Conservation (phyloP, 1,140 invertebrate species). For the Leptonema lineaticorne region DNA sequence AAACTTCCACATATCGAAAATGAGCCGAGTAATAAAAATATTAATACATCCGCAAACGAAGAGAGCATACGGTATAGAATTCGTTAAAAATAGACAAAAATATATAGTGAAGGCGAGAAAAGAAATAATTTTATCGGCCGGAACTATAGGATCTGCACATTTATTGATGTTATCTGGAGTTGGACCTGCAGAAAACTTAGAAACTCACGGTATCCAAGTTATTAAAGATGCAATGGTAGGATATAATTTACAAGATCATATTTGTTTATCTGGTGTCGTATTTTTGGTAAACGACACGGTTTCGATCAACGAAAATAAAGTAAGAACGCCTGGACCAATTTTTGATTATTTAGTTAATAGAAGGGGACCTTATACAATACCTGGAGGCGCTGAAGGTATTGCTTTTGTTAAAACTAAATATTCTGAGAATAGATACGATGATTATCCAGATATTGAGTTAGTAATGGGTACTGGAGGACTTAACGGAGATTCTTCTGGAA, state of each 20-base stretch:
- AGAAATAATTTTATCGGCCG: slow-evolving; percentile 71
- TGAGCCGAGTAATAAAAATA: slow-evolving; percentile 67
- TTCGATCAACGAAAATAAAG: slow-evolving; percentile 53
- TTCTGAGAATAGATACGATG: slow-evolving; percentile 44
- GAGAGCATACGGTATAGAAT: slow-evolving; percentile 67
- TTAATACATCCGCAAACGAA: slow-evolving; percentile 63
- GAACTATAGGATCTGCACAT: slow-evolving; percentile 71
- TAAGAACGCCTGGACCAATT: slow-evolving; percentile 55
- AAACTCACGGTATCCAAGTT: slow-evolving; percentile 54
- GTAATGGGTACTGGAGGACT: slow-evolving; percentile 72
- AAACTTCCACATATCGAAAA: slow-evolving; percentile 72
- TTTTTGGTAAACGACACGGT: slow-evolving; percentile 67
- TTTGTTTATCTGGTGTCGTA: slow-evolving; percentile 67
- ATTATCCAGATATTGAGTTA: slow-evolving; percentile 75
- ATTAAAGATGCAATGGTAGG: slow-evolving; percentile 74
- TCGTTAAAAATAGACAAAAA: slow-evolving; percentile 57
- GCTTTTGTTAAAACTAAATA: slow-evolving; percentile 66
- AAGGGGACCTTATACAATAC: slow-evolving; percentile 67
- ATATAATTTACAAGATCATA: slow-evolving; percentile 78
- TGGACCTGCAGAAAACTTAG: slow-evolving; percentile 60
- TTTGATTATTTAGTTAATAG: slow-evolving; percentile 59
- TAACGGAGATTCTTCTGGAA: slow-evolving; percentile 70
- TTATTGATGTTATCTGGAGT: slow-evolving; percentile 70
- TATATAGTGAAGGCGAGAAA: slow-evolving; percentile 48
- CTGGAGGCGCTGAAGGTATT: slow-evolving; percentile 70